These are phyloP conservation scores for Prostheceraeus crozeri DNA, from an alignment of 2,888 invertebrate species.

Conservation along the genomic window DNA sequence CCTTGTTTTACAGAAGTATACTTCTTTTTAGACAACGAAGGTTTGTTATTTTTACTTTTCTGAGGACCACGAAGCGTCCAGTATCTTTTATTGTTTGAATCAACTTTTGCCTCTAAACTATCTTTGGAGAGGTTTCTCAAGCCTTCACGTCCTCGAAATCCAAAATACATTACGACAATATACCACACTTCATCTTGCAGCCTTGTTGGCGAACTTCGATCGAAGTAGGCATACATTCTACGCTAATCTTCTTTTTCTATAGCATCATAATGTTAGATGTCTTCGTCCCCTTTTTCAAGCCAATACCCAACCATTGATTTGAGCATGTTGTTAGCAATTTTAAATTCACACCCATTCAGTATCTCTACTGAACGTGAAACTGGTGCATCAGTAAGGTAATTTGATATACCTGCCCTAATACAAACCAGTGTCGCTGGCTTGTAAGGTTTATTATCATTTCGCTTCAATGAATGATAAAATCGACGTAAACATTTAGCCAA, in stretches of 20 bases:
- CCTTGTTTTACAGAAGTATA: too few species aligned
- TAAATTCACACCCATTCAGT: conserved; percentile 17
- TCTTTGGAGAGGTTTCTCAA: conserved; percentile 1
- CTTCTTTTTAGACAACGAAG: conserved; percentile 1
- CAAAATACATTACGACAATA: conserved; percentile 11
- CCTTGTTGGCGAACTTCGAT: conserved; percentile 20
- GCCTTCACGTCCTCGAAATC: conserved; percentile 12
- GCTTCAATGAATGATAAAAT: conserved; percentile 25
- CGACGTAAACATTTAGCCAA: conserved; percentile 17
- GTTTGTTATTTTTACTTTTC: conserved; percentile 1
- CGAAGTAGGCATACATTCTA: conserved; percentile 25
- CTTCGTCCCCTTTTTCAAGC: conserved; percentile 25
- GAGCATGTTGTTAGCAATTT: conserved; percentile 19
- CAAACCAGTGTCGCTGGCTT: background rate
- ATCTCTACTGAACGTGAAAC: conserved; percentile 18
- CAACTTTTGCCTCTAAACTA: conserved; percentile 9
- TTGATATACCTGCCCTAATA: conserved; percentile 3
- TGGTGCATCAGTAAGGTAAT: conserved; percentile 22
- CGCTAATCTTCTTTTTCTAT: conserved; percentile 17
- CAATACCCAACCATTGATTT: conserved; percentile 23
- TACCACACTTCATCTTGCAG: conserved; percentile 28
- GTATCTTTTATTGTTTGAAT: conserved; percentile 5
- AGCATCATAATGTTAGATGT: conserved; percentile 2
- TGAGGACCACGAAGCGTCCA: conserved; percentile 1
- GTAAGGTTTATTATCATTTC: conserved; percentile 5